These are phyloP conservation scores for Drosophila ezoana DNA, from an alignment of 2,888 invertebrate species.

Conservation along the genomic window DNA sequence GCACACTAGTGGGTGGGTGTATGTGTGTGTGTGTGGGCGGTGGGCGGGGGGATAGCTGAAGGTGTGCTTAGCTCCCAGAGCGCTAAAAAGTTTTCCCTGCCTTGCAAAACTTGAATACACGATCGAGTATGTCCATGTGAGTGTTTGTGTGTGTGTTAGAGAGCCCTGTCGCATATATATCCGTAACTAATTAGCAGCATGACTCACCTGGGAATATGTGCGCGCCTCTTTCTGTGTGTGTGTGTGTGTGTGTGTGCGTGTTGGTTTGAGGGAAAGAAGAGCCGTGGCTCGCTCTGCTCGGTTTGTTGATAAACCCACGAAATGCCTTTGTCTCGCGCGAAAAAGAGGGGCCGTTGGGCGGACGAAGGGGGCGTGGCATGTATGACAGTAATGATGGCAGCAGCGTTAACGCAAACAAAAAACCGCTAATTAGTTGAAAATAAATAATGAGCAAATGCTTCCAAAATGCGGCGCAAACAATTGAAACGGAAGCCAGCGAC, in stretches of 20 bases:
- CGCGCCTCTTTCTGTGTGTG: constrained; percentile 13
- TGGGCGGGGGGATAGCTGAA: background rate
- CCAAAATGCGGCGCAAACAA: constrained; percentile 54
- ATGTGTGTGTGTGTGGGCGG: background rate
- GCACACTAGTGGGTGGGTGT: background rate
- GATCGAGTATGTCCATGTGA: constrained; percentile 7
- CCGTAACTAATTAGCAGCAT: constrained; percentile 77
- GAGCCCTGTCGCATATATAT: constrained; percentile 64
- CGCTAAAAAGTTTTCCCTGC: constrained; percentile 55
- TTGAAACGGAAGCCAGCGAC: constrained; percentile 38
- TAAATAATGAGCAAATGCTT: constrained; percentile 69
- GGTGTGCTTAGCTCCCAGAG: constrained; percentile 51
- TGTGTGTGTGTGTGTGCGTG: constrained; percentile 11
- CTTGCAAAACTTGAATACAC: constrained; percentile 53
- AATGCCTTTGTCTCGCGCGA: constrained; percentile 62
- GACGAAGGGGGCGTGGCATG: constrained; percentile 1
- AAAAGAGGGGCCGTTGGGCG: background rate
- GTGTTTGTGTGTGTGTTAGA: constrained; percentile 21
- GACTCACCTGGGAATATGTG: constrained; percentile 69
- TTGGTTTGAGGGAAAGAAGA: constrained; percentile 11
- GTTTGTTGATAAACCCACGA: constrained; percentile 66
- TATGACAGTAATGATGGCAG: constrained; percentile 58
- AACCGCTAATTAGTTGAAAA: constrained; percentile 77
- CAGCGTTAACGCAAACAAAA: constrained; percentile 49
- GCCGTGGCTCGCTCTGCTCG: constrained; percentile 39